Evolutionary conservation across 2,797 vertebrate species (phyloP), one percentile per base, ranked within the genome.

Genomic region (Danio kyathit): DNA sequence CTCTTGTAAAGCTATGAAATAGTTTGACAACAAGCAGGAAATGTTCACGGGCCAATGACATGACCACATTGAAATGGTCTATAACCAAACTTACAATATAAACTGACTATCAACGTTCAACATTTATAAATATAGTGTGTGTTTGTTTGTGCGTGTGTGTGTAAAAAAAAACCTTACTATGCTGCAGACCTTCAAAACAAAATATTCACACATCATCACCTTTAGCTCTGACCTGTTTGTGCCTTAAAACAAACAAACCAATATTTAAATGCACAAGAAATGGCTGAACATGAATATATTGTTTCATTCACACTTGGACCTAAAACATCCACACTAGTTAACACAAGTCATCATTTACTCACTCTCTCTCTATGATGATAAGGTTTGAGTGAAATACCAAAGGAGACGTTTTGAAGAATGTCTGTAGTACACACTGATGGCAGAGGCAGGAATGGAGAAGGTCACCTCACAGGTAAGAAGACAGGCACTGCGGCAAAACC

Each of bases 401-500:
- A 63, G 29, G 29, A 61, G 21, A 40, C 38, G 16, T 38, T 10
- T 21, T 51, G 14, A n/a, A 49, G 46, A 40, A n/a, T n/a, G 21
- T 69, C 10, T 38, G 46, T 14, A 11, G 41, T 17, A 4, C n/a
- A 7, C 11, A 14, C 66, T 90, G 90, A 91, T 90, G n/a, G 29
- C 83, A 86, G 90, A 87, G 86, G 64, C 65, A 56, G 29, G 73
- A 74, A 66, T 6, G 76, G 86, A 91, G 90, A 92, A 92, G 88
- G 86, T 90, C 91, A 94, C 90, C 92, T 85, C 43, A 29, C 56
- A 67, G 80, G 87, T 89, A 91, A 89, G 86, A 88, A 88, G 88
- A 87, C 87, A 89, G 91, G 89, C 88, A 88, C 87, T 88, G 87
- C 90, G 87, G 86, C 87, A 89, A 90, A 88, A 85, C 87, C 88